Evolutionary conservation across 2,113 vertebrate species (phyloP), one percentile per base, ranked within the genome.

Genomic region (Eublepharis macularius): DNA sequence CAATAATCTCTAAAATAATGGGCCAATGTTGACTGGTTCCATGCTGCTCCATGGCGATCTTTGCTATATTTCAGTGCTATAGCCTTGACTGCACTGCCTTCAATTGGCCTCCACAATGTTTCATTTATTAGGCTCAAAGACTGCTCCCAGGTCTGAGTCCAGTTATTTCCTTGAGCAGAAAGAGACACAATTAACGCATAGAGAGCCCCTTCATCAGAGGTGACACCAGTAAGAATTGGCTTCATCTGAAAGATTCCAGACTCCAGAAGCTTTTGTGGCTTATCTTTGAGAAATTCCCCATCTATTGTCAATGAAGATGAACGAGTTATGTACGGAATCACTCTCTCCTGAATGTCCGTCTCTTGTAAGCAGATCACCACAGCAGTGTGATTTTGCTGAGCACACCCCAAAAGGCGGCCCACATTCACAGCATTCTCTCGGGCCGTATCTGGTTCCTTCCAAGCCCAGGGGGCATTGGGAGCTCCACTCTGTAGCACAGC

Each of bases 401-500:
- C 80, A 76, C 97, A 97, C 5, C 86, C 92, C 36, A 97, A 73
- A 24, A 86, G 49, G 2, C 32, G 70, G 3, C 92, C 94, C n/a
- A 97, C 80, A 16, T 2, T 87, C 83, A 76, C 1, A 26, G 94
- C 26, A 84, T 51, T 14, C 86, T 69, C 78, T 91, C 76, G 51
- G 81, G 92, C 51, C 88, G 88, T 45, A 86, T 87, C 29, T 14
- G n/a, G 60, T 83, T 77, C 24, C 84, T 0, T 4, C 76, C 77
- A 29, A 82, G 87, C 94, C 96, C 95, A 96, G 19, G 82, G 85
- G 39, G 94, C 84, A 84, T 94, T 96, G 4, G 94, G 92, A 29
- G 91, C 78, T 1, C 95, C 96, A 80, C 96, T 97, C 91, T 97
- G 93, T 81, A 97, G 87, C 70, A 96, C 93, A 21, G 94, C 96